Evolutionary conservation across 64 coral and sea anemone species (phyloP), one percentile per base, ranked within the genome.

Genomic region (Trachythela sp.): DNA sequence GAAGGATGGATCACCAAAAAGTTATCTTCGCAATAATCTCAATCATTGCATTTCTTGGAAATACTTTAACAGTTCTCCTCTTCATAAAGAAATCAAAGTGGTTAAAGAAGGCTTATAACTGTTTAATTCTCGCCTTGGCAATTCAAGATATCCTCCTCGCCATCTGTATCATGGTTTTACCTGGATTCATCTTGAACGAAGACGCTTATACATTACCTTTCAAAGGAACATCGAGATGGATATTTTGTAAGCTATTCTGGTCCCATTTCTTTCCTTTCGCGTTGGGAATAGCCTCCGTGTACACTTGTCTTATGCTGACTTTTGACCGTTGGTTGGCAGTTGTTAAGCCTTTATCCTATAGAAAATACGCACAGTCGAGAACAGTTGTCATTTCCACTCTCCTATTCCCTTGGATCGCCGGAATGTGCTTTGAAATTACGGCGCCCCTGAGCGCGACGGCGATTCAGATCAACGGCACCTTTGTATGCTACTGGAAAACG

Each of bases 161-260:
- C 9, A 76, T 93, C 30, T 85, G 84, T 48, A 29, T 93, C 31
- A 54, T 89, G 31, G 29, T 89, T 13, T 54, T 52, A 2, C 92
- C 92, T 8, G 60, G 40, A 22, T 89, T 85, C 17, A 29, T 85
- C 8, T 89, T 89, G 59, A 14, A 68, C 48, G 42, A 48, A 32
- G 58, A 49, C 14, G 41, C 85, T 2, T 31, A 89, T 29, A 45
- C 88, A 36, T 35, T 84, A 48, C 92, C 92, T 35, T 68, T 27
- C 0, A 39, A 85, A 32, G 24, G 30, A 8, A 20, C 50, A 18
- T 87, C 54, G 14, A 17, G 86, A 17, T 60, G 56, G 88, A 70
- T 89, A 29, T 93, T 89, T 31, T 93, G 92, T 10, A 67, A 86
- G 20, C 45, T 93, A 18, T 48, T 93, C 20, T 93, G 88, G 83